Evolutionary conservation across 2,797 vertebrate species (phyloP), one percentile per base, ranked within the genome.

Genomic region (Eulemur rubriventer): DNA sequence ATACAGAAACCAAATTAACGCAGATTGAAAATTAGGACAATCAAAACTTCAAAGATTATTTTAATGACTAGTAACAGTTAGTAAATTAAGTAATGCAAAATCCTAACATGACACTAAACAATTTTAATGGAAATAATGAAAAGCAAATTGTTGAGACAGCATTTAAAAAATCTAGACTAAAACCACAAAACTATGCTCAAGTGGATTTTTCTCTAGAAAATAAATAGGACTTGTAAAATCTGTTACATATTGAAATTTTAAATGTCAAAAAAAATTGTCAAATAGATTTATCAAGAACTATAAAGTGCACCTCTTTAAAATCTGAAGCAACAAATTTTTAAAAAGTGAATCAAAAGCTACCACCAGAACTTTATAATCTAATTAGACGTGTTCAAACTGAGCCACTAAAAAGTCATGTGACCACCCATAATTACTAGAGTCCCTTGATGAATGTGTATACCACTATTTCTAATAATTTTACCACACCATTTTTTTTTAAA

Each of bases 281-380:
- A 89, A 83, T 48, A 92, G 24, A 85, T 57, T 67, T 97, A 90
- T 13, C 89, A 38, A 89, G 86, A 82, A 43, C 20, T 75, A 43
- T 55, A 48, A 97, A 87, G 12, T 80, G 84, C 0, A 48, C 3
- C 59, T 95, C 30, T 91, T 92, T 80, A 95, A 94, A 95, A 86
- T 80, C 17, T 26, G 94, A 96, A 96, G 33, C 73, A 95, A 95
- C 63, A 96, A 96, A 72, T 20, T 50, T 94, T 92, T 24, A 28
- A 57, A 76, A 43, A 80, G 78, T 11, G 80, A 90, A 80, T 69
- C 79, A 76, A 96, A 95, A 95, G 79, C 20, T 65, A 80, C 14
- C 41, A 79, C 75, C 52, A 92, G 17, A 95, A 89, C 75, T 90
- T 94, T 84, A 83, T 72, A 92, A 96, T 81, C 38, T 35, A 89